Evolutionary conservation across 2,797 vertebrate species (phyloP), one percentile per base, ranked within the genome.

Genomic region (Miichthys miiuy): DNA sequence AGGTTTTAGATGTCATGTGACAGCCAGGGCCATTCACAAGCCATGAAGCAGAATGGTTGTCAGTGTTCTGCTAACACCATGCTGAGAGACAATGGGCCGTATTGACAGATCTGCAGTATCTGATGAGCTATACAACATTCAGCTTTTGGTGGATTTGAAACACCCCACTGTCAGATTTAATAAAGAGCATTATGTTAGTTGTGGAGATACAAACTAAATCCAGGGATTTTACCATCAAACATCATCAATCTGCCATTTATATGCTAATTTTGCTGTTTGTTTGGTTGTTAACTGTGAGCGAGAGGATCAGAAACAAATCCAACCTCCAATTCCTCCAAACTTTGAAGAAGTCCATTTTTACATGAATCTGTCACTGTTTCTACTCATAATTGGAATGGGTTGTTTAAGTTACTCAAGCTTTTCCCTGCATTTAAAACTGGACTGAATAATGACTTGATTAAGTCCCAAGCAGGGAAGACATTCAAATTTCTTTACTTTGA

Each of bases 131-230:
- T 52, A 54, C 62, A 58, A 52, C 47, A 54, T 23, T 23, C 61
- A 34, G 66, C 70, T 63, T 68, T 70, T 46, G 30, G 50, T 48
- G 41, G 63, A 54, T 54, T 78, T 70, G 18, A 64, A 68, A 71
- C 69, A 65, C 64, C 55, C 77, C 57, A 34, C 73, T 80, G 81
- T 64, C 67, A 72, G 76, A 80, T 77, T 72, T 65, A 76, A 77
- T 77, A 70, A 66, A 73, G 68, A 84, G 18, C 63, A 55, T 65
- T 55, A 60, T 25, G 42, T 64, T 55, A 54, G 16, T 34, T 68
- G 25, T 51, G 25, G 58, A 67, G 44, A 72, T 23, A 12, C 48
- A 60, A 25, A 64, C 21, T 46, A 42, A 46, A 77, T 63, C 48
- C 30, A 9, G 3, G 30, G 48, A 66, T 61, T 62, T 42, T 30